phyloP scores from a whole-genome alignment of 2,113 vertebrate genomes.

The Eleginops maclovinus region DNA sequence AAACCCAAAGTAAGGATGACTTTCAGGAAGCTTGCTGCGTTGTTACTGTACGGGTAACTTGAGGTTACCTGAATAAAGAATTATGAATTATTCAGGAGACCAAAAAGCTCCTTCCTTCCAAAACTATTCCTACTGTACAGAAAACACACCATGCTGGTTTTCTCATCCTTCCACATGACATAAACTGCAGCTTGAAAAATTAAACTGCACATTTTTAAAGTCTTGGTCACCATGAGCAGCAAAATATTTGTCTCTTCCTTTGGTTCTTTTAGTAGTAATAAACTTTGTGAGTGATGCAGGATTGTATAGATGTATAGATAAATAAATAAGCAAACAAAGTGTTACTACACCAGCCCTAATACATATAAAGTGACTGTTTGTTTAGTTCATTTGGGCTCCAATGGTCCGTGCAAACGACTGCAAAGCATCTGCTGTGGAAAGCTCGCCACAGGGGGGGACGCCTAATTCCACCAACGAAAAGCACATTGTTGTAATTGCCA shows the following conservation, averaged over 20 bases:
- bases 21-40: not conserved
- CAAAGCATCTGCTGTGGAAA: slow-evolving; percentile 76
- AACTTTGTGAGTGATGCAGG: slow-evolving; percentile 16
- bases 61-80: slow-evolving; percentile 29
- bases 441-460: slow-evolving; percentile 62
- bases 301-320: slow-evolving; percentile 15
- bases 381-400: slow-evolving; percentile 78
- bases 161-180: slow-evolving; percentile 27
- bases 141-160: slow-evolving; percentile 15
- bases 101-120: slow-evolving; percentile 35
- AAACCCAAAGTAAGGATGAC: not conserved
- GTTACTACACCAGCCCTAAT: slow-evolving; percentile 54
- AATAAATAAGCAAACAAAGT: slow-evolving; percentile 65
- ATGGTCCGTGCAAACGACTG: slow-evolving; percentile 68
- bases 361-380: slow-evolving; percentile 74
- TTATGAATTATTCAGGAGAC: slow-evolving; percentile 59
- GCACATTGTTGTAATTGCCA: slow-evolving; percentile 75
- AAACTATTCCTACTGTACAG: slow-evolving; percentile 34
- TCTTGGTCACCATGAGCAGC: not conserved
- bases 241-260: slow-evolving; percentile 1
- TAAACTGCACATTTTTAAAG: not conserved
- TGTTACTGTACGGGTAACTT: slow-evolving; percentile 13
- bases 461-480: slow-evolving; percentile 75
- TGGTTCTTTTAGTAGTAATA: slow-evolving; percentile 13
- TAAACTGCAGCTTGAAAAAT: slow-evolving; percentile 37